Conservation (phyloP, 2,113 vertebrate genomes). For the Amazona guildingii region DNA sequence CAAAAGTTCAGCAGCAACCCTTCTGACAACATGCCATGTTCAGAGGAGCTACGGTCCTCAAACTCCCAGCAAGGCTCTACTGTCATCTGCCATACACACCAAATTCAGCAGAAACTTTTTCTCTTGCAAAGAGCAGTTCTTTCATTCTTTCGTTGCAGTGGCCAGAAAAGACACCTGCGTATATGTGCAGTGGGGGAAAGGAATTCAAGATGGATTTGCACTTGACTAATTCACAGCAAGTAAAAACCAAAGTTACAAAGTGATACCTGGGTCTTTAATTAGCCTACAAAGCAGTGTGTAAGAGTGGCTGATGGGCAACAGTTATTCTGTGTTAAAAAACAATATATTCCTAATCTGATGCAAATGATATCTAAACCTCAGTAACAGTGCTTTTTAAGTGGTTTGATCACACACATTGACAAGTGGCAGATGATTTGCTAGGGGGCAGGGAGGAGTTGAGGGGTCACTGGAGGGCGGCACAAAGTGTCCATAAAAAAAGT, state of each 20-base stretch:
- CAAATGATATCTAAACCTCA: neutral
- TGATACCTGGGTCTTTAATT: neutral
- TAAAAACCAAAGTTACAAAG: neutral
- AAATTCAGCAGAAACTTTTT: neutral
- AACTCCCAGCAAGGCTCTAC: fast-evolving
- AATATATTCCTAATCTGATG: neutral
- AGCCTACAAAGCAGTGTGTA: neutral
- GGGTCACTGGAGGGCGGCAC: neutral
- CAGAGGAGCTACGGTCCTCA: neutral
- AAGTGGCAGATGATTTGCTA: neutral
- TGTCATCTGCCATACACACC: neutral
- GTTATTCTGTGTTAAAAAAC: neutral
- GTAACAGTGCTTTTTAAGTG: neutral
- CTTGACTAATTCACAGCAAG: neutral
- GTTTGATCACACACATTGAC: neutral
- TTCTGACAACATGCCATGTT: fast-evolving
- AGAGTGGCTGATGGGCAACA: neutral
- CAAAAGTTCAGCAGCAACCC: neutral
- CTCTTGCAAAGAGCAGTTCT: neutral
- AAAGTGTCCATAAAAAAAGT: neutral
- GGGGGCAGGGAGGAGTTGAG: neutral
- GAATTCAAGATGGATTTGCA: neutral
- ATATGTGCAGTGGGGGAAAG: fast-evolving
- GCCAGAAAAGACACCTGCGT: neutral
- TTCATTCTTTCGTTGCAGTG: neutral